A percentile compares a stretch with the other conserved stretches of the same genome.
These are phyloP conservation scores for Sander vitreus DNA, from an alignment of 2,113 vertebrate genomes.

Conservation along the genomic window DNA sequence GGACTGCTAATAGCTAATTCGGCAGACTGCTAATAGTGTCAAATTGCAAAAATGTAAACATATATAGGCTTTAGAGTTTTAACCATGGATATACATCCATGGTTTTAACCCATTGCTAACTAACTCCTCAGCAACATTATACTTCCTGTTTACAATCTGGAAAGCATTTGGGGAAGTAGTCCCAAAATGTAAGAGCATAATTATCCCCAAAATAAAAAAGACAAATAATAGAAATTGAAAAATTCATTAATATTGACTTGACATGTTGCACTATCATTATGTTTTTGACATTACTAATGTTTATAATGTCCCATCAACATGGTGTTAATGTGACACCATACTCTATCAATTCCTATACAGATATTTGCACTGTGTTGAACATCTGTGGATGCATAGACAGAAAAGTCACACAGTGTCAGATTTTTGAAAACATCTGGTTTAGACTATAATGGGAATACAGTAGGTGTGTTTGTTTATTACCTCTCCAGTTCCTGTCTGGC, in stretches of 20 bases:
- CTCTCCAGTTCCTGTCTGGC: conserved; percentile 80
- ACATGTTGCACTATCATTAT: neutral
- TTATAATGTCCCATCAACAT: neutral
- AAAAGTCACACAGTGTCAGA: neutral
- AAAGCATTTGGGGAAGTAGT: neutral
- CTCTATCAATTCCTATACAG: no score
- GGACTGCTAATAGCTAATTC: neutral
- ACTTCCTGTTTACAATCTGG: neutral
- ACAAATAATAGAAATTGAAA: neutral
- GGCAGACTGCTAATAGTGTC: neutral
- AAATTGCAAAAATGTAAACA: neutral
- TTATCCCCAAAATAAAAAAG: neutral
- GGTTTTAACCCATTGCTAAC: neutral
- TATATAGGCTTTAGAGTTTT: neutral
- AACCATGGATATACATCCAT: no score
- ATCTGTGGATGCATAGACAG: neutral
- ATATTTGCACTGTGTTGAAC: neutral
- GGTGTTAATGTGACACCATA: neutral
- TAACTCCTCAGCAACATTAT: neutral
- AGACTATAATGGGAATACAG: neutral
- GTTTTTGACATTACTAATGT: neutral
- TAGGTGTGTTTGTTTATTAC: conserved; percentile 53
- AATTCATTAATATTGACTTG: neutral
- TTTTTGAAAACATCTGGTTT: neutral
- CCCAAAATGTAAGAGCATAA: neutral